phyloP scores from a whole-genome alignment of 92 coral and sea anemone species.

The Epizoanthus rinbou region DNA sequence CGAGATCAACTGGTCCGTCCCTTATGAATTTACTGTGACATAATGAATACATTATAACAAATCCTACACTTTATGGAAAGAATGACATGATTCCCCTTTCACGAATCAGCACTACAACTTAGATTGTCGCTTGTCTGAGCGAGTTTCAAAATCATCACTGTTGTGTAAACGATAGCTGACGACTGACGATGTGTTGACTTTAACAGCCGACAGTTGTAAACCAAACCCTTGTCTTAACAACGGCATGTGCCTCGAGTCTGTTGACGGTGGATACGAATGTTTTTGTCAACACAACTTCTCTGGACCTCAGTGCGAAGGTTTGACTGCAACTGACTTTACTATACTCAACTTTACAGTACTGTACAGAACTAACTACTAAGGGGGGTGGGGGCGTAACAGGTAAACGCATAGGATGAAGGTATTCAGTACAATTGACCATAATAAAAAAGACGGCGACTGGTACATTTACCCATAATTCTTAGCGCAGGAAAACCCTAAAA shows the following conservation, averaged over 20 bases:
- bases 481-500: no score
- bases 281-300: constrained; percentile 88
- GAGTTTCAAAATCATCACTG: no score
- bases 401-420: neutral
- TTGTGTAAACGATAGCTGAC: neutral
- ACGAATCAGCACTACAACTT: no score
- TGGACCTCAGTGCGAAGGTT: constrained; percentile 98
- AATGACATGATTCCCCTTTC: no score
- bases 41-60: no score
- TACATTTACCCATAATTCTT: no score
- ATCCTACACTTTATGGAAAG: no score
- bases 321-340: constrained; percentile 68
- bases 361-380: neutral
- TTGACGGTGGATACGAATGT: constrained; percentile 91
- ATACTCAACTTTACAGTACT: neutral
- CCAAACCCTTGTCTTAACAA: constrained; percentile 85
- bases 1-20: no score
- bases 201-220: constrained; percentile 71
- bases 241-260: constrained; percentile 90
- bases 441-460: no score
- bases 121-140: no score
- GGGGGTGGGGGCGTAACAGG: neutral
- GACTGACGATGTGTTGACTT: constrained; percentile 33
- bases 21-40: no score
- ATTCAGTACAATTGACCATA: no score